Evolutionary conservation across 2,113 vertebrate species (phyloP).

Genomic region (Psephotus haematonotus): DNA sequence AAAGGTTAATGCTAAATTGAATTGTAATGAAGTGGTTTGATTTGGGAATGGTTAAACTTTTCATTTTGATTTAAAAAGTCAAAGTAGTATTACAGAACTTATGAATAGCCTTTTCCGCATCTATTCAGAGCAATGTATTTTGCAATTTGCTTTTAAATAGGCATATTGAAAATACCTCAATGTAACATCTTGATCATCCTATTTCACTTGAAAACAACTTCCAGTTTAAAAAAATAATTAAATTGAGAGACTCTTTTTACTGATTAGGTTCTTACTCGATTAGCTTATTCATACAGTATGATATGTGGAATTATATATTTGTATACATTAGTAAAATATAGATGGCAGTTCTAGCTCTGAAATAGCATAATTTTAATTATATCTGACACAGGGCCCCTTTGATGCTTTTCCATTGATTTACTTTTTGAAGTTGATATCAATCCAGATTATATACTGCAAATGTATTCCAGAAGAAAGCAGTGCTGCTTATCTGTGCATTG

Average conservation of each 20-base stretch:
- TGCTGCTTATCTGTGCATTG: background rate
- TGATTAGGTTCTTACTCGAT: background rate
- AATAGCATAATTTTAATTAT: background rate
- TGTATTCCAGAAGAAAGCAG: background rate
- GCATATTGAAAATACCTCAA: background rate
- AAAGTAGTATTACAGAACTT: background rate
- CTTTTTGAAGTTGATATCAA: background rate
- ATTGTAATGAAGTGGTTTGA: constrained; percentile 20
- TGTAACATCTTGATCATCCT: background rate
- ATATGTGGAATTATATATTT: background rate
- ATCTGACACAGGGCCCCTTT: background rate
- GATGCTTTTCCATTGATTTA: background rate
- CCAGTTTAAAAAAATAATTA: background rate
- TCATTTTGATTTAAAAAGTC: constrained; percentile 19
- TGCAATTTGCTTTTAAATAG: background rate
- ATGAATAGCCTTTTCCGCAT: background rate
- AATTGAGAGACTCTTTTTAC: background rate
- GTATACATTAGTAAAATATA: background rate
- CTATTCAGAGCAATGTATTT: background rate
- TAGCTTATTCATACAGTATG: background rate
- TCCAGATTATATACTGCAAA: background rate
- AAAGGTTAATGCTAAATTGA: constrained; percentile 27
- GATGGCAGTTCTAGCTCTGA: background rate
- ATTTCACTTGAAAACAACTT: background rate
- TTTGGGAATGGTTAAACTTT: constrained; percentile 10